Conservation (phyloP, 2,888 invertebrate genomes). For the Diarsia mendica region DNA sequence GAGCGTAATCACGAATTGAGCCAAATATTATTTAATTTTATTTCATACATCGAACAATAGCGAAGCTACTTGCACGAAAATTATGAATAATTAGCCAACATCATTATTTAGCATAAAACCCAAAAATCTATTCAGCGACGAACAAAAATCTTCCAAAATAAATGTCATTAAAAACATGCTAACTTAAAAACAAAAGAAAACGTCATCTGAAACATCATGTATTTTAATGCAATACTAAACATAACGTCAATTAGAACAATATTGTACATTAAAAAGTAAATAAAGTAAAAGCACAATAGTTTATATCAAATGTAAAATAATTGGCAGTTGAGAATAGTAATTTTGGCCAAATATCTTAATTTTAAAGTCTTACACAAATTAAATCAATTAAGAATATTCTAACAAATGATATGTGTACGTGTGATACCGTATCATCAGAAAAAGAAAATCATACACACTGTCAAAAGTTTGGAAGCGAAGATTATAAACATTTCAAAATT, state of each 20-base stretch:
- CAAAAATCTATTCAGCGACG: slow-evolving; percentile 69
- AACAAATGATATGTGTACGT: slow-evolving; percentile 41
- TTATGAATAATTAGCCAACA: slow-evolving; percentile 67
- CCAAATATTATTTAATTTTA: slow-evolving; percentile 48
- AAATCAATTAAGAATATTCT: slow-evolving; percentile 54
- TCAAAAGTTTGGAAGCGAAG: slow-evolving; percentile 47
- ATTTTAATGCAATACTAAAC: slow-evolving; percentile 87
- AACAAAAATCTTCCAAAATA: slow-evolving; percentile 89
- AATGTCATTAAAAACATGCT: slow-evolving; percentile 82
- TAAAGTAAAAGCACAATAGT: slow-evolving; percentile 72
- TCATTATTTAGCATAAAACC: slow-evolving; percentile 67
- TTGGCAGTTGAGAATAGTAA: slow-evolving; percentile 81
- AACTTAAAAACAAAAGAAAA: slow-evolving; percentile 77
- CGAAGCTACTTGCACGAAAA: slow-evolving; percentile 87
- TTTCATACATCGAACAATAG: slow-evolving; percentile 68
- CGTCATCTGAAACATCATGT: slow-evolving; percentile 82
- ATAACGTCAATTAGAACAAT: slow-evolving; percentile 81
- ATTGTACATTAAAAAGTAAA: slow-evolving; percentile 78
- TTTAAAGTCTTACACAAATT: slow-evolving; percentile 66
- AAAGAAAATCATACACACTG: slow-evolving; percentile 29
- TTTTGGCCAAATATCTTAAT: slow-evolving; percentile 81
- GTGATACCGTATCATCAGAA: slow-evolving; percentile 28
- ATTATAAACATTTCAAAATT: slow-evolving; percentile 53
- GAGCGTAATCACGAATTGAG: slow-evolving; percentile 61
- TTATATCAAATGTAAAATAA: slow-evolving; percentile 76